A percentile compares a stretch with the other conserved stretches of the same genome.
phyloP scores from a whole-genome alignment of 1,140 invertebrate species.

The Plodia interpunctella region DNA sequence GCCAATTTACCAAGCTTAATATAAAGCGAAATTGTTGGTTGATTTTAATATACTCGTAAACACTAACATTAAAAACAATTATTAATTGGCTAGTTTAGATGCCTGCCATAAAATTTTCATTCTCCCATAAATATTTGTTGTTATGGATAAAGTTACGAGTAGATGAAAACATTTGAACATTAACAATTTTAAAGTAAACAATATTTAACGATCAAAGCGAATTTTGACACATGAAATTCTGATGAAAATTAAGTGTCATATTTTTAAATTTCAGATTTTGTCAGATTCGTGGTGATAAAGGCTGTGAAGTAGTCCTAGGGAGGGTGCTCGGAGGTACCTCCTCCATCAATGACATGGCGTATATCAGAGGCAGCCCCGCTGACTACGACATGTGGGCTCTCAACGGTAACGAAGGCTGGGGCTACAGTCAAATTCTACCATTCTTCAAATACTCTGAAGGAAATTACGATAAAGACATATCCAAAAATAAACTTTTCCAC shows the following conservation, averaged over 20 bases:
- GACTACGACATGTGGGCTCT: slow-evolving; percentile 85
- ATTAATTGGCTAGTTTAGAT: no score
- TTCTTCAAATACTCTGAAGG: slow-evolving; percentile 80
- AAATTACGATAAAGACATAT: slow-evolving; percentile 68
- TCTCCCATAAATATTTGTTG: no score
- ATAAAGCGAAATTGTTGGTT: no score
- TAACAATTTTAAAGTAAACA: no score
- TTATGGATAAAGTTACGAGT: no score
- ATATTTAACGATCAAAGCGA: background rate
- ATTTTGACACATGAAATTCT: background rate
- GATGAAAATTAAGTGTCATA: background rate
- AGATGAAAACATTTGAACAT: no score
- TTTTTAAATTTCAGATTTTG: slow-evolving; percentile 49
- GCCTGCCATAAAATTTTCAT: no score
- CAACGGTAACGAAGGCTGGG: slow-evolving; percentile 79
- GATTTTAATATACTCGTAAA: no score
- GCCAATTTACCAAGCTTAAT: no score
- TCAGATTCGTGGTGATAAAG: slow-evolving; percentile 44
- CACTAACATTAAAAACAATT: no score
- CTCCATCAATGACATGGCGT: slow-evolving; percentile 89
- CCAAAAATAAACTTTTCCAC: slow-evolving; percentile 62
- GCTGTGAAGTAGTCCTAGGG: slow-evolving; percentile 75
- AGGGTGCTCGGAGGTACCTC: slow-evolving; percentile 87
- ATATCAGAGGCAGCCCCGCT: slow-evolving; percentile 83
- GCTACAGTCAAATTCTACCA: slow-evolving; percentile 83